Conservation (phyloP, 2,797 vertebrate species). For the Lagothrix lagotricha region DNA sequence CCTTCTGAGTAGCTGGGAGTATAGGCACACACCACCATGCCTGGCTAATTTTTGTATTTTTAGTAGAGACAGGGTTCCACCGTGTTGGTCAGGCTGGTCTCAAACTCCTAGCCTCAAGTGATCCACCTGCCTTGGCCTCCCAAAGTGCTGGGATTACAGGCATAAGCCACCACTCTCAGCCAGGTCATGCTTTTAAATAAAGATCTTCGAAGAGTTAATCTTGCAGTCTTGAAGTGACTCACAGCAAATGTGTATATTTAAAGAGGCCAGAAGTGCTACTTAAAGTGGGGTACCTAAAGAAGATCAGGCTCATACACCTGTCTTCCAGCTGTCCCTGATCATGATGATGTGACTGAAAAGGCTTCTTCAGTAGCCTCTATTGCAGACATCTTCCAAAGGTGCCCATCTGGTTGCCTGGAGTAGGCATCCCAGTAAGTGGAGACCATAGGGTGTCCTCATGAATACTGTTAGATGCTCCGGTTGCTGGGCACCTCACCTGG, state of each 20-base stretch:
- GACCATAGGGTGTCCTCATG: conserved; percentile 42
- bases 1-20: not conserved
- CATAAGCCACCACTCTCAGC: not conserved
- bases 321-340: not conserved
- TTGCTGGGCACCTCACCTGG: conserved; percentile 60
- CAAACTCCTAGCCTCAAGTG: not conserved
- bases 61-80: not conserved
- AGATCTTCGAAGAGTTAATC: not conserved
- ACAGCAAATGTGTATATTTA: not conserved
- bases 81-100: not conserved
- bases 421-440: not conserved
- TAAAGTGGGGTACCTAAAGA: not conserved
- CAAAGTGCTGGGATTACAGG: not conserved
- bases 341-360: not conserved
- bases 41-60: not conserved
- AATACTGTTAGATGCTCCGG: conserved; percentile 63
- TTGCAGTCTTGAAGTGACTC: not conserved
- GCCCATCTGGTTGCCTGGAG: not conserved
- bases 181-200: conserved; percentile 26
- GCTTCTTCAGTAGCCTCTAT: not conserved
- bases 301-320: not conserved
- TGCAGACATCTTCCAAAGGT: conserved; percentile 39
- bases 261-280: not conserved
- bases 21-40: not conserved
- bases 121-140: not conserved